phyloP scores from a whole-genome alignment of 1,140 invertebrate genomes.

The Geopemphigus sp. region DNA sequence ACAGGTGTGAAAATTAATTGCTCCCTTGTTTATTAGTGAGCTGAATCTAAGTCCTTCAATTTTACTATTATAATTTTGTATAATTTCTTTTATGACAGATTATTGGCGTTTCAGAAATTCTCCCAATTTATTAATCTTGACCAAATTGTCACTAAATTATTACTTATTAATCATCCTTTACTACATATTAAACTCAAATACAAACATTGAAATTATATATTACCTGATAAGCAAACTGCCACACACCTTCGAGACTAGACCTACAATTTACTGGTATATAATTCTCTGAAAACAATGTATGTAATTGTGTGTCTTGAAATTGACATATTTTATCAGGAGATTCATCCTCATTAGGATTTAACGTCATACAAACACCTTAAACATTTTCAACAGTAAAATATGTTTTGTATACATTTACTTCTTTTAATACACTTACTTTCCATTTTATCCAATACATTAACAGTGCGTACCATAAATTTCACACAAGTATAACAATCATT shows the following conservation, averaged over 20 bases:
- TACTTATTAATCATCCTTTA: no score
- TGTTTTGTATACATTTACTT: neutral
- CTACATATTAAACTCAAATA: no score
- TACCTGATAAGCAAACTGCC: constrained; percentile 90
- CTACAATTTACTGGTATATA: constrained; percentile 87
- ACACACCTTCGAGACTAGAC: constrained; percentile 89
- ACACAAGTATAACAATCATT: constrained; percentile 80
- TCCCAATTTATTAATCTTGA: no score
- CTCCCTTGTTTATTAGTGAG: no score
- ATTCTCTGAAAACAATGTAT: constrained; percentile 87
- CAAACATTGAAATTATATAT: constrained; percentile 51
- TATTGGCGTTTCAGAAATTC: no score
- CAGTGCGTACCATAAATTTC: constrained; percentile 77
- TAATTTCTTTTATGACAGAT: no score
- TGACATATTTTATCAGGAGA: constrained; percentile 75
- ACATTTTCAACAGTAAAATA: constrained; percentile 52
- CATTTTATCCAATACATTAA: constrained; percentile 87
- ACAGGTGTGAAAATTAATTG: no score
- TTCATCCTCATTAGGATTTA: constrained; percentile 64
- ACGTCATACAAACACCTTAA: constrained; percentile 71
- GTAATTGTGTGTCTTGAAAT: constrained; percentile 72
- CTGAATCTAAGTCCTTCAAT: no score
- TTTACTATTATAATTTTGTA: no score
- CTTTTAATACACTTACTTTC: constrained; percentile 64
- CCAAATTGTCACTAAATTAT: no score